phyloP scores from a whole-genome alignment of 1,140 invertebrate species.

The Bombus difficillimus region DNA sequence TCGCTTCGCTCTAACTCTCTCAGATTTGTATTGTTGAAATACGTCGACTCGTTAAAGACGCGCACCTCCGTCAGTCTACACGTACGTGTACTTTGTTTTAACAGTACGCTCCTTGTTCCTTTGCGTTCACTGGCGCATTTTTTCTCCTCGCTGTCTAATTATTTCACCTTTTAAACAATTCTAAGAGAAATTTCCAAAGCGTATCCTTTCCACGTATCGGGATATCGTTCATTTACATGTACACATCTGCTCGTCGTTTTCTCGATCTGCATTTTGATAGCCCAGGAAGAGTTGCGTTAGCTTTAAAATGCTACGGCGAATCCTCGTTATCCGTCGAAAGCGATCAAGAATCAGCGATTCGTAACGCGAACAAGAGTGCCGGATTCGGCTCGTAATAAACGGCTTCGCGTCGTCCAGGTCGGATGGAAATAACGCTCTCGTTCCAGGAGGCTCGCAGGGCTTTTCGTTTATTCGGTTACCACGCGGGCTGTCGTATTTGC shows the following conservation, averaged over 20 bases:
- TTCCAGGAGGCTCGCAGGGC: background rate
- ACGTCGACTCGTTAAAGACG: background rate
- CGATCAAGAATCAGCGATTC: background rate
- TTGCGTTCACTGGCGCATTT: no score
- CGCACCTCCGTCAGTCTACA: no score
- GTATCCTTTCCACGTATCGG: background rate
- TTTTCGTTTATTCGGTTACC: constrained; percentile 18
- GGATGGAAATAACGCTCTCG: background rate
- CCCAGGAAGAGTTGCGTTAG: background rate
- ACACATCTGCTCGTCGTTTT: background rate
- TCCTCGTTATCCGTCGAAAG: background rate
- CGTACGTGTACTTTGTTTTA: no score
- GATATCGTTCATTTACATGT: no score
- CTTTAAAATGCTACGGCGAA: no score
- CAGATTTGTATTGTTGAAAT: background rate
- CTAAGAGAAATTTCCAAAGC: background rate
- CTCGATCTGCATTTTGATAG: constrained; percentile 32
- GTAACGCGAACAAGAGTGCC: no score
- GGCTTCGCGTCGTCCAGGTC: background rate
- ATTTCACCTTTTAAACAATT: background rate
- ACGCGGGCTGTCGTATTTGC: constrained; percentile 53
- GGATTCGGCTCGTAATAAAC: background rate
- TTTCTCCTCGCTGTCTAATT: rapidly evolving
- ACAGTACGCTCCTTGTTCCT: no score
- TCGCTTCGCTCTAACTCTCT: constrained; percentile 40